These are phyloP conservation scores for Coleophora deauratella DNA, from an alignment of 2,888 invertebrate species.

Conservation along the genomic window DNA sequence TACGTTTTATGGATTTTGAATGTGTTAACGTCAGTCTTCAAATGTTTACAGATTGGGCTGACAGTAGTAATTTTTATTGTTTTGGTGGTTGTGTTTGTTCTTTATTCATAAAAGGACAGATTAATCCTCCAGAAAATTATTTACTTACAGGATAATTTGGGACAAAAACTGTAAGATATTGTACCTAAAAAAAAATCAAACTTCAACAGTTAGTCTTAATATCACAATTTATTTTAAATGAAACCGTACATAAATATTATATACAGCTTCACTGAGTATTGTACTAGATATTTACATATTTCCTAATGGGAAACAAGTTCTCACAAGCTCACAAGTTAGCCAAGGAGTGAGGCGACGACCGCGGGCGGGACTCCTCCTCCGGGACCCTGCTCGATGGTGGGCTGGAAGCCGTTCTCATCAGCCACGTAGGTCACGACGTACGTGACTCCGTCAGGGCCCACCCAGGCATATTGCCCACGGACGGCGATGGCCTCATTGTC, in stretches of 20 bases:
- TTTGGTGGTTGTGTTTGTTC: too few species aligned
- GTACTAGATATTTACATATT: constrained; percentile 39
- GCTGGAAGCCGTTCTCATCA: constrained; percentile 68
- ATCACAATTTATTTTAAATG: constrained; percentile 21
- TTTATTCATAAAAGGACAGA: too few species aligned
- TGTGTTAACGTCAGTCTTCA: too few species aligned
- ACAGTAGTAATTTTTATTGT: too few species aligned
- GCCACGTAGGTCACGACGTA: constrained; percentile 76
- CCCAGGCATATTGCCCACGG: constrained; percentile 71
- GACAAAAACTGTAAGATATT: too few species aligned
- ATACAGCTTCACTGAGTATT: constrained; percentile 36
- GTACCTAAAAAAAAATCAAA: constrained; percentile 1
- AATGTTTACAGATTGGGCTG: too few species aligned
- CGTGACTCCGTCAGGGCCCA: constrained; percentile 70
- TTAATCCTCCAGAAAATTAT: too few species aligned
- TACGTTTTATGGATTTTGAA: too few species aligned
- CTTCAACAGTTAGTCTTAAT: too few species aligned
- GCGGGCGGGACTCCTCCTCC: constrained; percentile 49
- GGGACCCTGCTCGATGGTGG: constrained; percentile 57
- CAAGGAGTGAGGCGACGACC: constrained; percentile 51
- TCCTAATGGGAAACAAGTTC: constrained; percentile 21
- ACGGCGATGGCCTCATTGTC: constrained; percentile 73
- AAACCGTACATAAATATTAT: constrained; percentile 65
- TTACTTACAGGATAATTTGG: too few species aligned
- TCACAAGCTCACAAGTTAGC: constrained; percentile 28